Evolutionary conservation across 1,140 invertebrate species (phyloP).

Genomic region (Zaprionus davidi): DNA sequence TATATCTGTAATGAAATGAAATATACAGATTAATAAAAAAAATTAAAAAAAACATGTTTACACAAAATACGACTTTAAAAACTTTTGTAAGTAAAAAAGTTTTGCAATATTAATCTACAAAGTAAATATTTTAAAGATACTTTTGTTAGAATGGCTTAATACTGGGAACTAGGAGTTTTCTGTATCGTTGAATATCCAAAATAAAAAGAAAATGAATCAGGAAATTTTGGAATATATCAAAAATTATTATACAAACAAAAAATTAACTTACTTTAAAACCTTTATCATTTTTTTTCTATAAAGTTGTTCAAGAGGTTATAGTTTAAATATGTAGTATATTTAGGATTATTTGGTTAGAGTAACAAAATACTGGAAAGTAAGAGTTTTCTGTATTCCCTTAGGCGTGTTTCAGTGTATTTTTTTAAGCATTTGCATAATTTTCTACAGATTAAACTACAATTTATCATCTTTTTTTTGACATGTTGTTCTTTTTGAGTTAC

Average conservation of each 20-base stretch:
- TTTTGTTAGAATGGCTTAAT: conserved; percentile 23
- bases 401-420: conserved; percentile 24
- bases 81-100: too few relatives aligned
- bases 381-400: neutral
- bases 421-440: conserved; percentile 76
- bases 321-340: neutral
- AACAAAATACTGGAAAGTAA: neutral
- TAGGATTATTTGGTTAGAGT: conserved; percentile 27
- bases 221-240: too few relatives aligned
- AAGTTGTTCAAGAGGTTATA: too few relatives aligned
- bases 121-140: neutral
- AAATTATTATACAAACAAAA: too few relatives aligned
- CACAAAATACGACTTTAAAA: neutral
- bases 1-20: neutral
- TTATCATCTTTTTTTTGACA: conserved; percentile 75
- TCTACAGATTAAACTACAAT: conserved; percentile 79
- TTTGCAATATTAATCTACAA: neutral
- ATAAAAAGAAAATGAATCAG: too few relatives aligned
- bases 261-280: too few relatives aligned
- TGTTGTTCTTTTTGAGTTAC: conserved; percentile 48
- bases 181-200: too few relatives aligned
- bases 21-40: neutral
- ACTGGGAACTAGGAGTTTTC: neutral
- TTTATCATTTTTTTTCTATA: too few relatives aligned
- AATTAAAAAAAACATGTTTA: neutral